Conservation (phyloP, 53 echinoderm and acorn worm genomes). For the Henricia sp. region DNA sequence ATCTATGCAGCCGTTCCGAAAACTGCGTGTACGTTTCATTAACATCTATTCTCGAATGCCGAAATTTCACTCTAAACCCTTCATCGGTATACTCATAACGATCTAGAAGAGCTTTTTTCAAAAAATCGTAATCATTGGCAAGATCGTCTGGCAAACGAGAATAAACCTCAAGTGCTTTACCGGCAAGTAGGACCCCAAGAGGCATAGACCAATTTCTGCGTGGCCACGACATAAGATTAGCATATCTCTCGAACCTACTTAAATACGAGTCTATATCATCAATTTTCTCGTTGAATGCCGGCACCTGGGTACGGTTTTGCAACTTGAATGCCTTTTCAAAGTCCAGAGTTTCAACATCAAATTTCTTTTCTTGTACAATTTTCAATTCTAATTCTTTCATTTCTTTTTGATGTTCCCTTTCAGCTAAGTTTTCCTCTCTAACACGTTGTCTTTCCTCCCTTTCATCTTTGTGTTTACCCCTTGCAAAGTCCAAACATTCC, state of each 20-base stretch:
- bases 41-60: not conserved
- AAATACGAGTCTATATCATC: constrained; percentile 51
- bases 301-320: not conserved
- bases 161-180: constrained; percentile 47
- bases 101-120: not conserved
- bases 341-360: not conserved
- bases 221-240: constrained; percentile 8
- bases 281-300: constrained; percentile 22
- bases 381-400: constrained; percentile 1
- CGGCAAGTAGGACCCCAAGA: constrained; percentile 21
- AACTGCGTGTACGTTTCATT: constrained; percentile 31
- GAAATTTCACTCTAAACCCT: constrained; percentile 9
- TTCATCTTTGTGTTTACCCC: not conserved
- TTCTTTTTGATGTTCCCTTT: constrained; percentile 12
- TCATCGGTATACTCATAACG: constrained; percentile 5
- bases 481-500: constrained; percentile 13
- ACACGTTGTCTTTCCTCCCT: constrained; percentile 1
- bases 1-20: constrained; percentile 5
- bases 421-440: not conserved
- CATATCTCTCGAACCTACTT: constrained; percentile 47
- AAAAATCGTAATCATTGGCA: constrained; percentile 6
- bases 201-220: constrained; percentile 22
- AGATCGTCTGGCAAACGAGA: constrained; percentile 17
- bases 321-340: not conserved
- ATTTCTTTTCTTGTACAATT: not conserved